Evolutionary conservation across 2,888 invertebrate species (phyloP).

Genomic region (Phengaris arion): DNA sequence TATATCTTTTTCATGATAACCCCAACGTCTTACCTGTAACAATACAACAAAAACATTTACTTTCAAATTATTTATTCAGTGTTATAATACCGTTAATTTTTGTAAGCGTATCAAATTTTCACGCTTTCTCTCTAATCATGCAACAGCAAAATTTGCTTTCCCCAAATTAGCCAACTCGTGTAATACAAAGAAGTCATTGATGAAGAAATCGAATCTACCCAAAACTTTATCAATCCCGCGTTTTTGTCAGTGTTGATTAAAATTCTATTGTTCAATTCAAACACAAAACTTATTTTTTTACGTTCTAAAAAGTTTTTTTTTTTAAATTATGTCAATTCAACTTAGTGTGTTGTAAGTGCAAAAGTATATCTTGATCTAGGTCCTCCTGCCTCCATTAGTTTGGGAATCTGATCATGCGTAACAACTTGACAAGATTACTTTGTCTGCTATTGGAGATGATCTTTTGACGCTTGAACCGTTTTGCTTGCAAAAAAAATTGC

Average conservation of each 20-base stretch:
- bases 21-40: conserved; percentile 23
- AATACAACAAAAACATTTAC: conserved; percentile 24
- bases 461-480: conserved; percentile 7
- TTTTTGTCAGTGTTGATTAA: background rate
- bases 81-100: conserved; percentile 37
- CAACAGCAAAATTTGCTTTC: conserved; percentile 54
- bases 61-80: conserved; percentile 21
- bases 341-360: background rate
- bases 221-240: background rate
- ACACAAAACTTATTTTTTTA: background rate
- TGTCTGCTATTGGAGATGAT: conserved; percentile 3
- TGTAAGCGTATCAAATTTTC: conserved; percentile 49
- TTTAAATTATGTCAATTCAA: background rate
- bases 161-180: conserved; percentile 44
- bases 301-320: background rate
- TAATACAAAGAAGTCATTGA: conserved; percentile 12
- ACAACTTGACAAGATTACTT: conserved; percentile 4
- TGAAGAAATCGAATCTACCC: background rate
- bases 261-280: background rate
- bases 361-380: background rate
- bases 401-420: conserved; percentile 6
- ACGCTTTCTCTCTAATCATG: conserved; percentile 52
- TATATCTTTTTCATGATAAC: background rate
- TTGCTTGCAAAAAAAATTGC: background rate
- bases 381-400: background rate